Conservation (phyloP, 2,888 invertebrate genomes). For the Sphaerophoria taeniata region DNA sequence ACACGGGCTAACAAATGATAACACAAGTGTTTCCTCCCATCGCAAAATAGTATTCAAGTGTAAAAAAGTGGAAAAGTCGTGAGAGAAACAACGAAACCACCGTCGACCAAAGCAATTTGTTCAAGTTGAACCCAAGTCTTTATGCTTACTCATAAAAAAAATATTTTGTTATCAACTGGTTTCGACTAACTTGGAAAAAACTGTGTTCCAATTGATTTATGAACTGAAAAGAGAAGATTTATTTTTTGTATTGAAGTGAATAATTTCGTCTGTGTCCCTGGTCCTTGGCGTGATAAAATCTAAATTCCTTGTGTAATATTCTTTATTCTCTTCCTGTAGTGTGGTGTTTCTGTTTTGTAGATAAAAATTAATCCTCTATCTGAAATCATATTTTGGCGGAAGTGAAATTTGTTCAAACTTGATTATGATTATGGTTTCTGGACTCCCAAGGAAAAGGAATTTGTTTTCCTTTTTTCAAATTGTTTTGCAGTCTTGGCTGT, state of each 20-base stretch:
- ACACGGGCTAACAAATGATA: slow-evolving; percentile 47
- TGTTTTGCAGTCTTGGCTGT: too few species aligned
- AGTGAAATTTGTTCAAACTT: slow-evolving; percentile 4
- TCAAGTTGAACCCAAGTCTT: too few species aligned
- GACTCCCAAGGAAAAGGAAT: slow-evolving; percentile 20
- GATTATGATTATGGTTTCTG: neutral
- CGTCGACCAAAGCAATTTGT: slow-evolving; percentile 18
- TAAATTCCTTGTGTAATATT: slow-evolving; percentile 48
- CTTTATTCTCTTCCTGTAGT: slow-evolving; percentile 15
- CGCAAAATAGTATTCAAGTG: neutral
- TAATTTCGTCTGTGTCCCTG: slow-evolving; percentile 16
- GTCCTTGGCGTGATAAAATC: slow-evolving; percentile 42
- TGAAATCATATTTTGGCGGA: neutral
- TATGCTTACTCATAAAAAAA: slow-evolving; percentile 11
- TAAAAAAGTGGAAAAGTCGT: slow-evolving; percentile 24
- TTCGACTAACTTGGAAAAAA: slow-evolving; percentile 43
- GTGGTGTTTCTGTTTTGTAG: slow-evolving; percentile 29
- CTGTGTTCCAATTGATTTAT: slow-evolving; percentile 46
- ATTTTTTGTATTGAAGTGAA: slow-evolving; percentile 11
- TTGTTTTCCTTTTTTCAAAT: slow-evolving; percentile 13
- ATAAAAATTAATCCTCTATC: neutral
- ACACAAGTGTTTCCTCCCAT: slow-evolving; percentile 38
- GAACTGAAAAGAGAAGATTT: slow-evolving; percentile 43
- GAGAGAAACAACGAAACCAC: slow-evolving; percentile 18
- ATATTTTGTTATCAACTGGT: slow-evolving; percentile 18